phyloP scores from a whole-genome alignment of 2,113 vertebrate genomes.

The Tupaia tana region DNA sequence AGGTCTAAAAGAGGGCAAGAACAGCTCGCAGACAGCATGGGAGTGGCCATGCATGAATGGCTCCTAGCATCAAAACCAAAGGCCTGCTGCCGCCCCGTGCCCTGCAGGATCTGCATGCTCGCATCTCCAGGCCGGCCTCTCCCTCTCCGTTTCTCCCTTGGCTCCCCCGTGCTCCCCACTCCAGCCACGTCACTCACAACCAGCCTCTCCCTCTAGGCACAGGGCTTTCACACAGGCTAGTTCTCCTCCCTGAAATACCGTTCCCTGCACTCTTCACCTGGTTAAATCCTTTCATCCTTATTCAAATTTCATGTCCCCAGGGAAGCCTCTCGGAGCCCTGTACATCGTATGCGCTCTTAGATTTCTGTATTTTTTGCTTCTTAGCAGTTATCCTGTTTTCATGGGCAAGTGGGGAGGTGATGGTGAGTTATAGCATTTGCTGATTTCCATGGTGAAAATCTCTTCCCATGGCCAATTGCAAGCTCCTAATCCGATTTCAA shows the following conservation, averaged over 20 bases:
- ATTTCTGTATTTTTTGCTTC: background rate
- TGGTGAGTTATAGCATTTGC: background rate
- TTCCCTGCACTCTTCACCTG: background rate
- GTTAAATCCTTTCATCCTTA: background rate
- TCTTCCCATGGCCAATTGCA: background rate
- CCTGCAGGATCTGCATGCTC: background rate
- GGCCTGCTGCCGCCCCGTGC: accelerated
- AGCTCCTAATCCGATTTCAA: constrained; percentile 5
- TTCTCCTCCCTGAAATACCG: background rate
- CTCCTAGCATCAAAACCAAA: background rate
- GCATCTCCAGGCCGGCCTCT: background rate
- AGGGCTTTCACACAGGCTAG: background rate
- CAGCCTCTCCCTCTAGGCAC: background rate
- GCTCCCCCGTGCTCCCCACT: background rate
- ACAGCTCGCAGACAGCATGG: too few relatives aligned
- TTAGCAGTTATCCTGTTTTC: background rate
- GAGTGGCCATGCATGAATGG: background rate
- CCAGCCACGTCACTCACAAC: background rate
- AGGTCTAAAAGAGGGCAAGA: background rate
- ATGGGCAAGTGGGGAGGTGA: too few relatives aligned
- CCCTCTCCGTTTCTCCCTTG: background rate
- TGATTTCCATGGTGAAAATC: background rate
- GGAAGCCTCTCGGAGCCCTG: background rate
- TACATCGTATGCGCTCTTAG: background rate
- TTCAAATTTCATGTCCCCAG: background rate